phyloP scores from a whole-genome alignment of 2,888 invertebrate species.

The Mechanitis mazaeus region DNA sequence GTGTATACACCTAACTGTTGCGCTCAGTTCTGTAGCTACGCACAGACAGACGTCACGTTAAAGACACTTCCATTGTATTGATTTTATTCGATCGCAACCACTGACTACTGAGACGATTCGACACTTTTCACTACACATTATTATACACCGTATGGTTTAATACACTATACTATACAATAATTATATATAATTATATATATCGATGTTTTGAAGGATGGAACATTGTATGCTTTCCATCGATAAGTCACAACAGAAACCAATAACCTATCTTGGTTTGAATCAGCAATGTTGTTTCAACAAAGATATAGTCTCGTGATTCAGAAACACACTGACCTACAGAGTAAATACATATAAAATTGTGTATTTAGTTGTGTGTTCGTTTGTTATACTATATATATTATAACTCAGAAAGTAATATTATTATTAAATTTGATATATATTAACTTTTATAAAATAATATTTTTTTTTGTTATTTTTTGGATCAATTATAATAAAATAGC shows the following conservation, averaged over 20 bases:
- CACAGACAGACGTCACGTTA: constrained; percentile 50
- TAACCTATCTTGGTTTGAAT: not conserved
- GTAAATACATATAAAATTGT: not conserved
- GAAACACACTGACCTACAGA: not conserved
- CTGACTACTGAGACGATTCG: constrained; percentile 36
- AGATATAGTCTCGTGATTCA: not conserved
- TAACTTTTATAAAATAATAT: too few species aligned
- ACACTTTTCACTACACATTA: constrained; percentile 22
- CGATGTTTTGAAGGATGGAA: too few species aligned
- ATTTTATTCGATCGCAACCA: constrained; percentile 59
- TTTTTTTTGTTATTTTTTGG: too few species aligned
- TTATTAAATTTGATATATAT: too few species aligned
- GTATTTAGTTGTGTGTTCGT: not conserved
- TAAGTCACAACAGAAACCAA: not conserved
- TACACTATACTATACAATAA: too few species aligned
- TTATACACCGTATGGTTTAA: not conserved
- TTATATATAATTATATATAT: too few species aligned
- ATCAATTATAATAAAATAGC: too few species aligned
- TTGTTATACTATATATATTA: not conserved
- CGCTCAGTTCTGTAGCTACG: constrained; percentile 40
- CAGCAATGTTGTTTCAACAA: not conserved
- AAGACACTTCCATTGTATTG: constrained; percentile 69
- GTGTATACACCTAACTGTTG: constrained; percentile 62
- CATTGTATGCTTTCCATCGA: not conserved
- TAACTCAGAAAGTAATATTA: too few species aligned